phyloP scores from a whole-genome alignment of 2,113 vertebrate genomes.

The Pterocles gutturalis region DNA sequence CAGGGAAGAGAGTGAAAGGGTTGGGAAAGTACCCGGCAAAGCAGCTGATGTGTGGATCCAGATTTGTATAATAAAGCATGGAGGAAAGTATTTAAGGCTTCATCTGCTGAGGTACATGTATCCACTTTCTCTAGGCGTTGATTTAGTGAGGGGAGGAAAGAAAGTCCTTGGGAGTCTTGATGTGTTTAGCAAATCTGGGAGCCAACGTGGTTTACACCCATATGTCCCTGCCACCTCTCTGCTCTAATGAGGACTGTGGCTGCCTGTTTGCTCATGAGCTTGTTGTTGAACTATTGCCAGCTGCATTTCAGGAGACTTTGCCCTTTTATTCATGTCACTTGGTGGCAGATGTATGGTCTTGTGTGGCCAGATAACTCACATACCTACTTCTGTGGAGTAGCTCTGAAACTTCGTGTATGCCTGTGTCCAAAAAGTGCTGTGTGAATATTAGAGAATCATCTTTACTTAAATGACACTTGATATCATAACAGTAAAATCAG shows the following conservation, averaged over 20 bases:
- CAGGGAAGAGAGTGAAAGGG: not conserved
- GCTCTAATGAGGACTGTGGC: not conserved
- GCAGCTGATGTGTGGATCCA: not conserved
- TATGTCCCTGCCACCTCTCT: not conserved
- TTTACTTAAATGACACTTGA: not conserved
- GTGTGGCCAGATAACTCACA: not conserved
- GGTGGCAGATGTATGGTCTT: not conserved
- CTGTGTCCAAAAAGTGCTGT: not conserved
- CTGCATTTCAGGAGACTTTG: not conserved
- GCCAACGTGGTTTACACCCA: not conserved
- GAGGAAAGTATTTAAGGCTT: not conserved
- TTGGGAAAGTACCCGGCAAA: not conserved
- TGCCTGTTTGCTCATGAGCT: not conserved
- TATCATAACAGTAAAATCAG: not conserved
- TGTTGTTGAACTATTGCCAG: not conserved
- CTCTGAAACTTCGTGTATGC: not conserved
- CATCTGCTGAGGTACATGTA: not conserved
- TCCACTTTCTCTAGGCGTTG: not conserved
- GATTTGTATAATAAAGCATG: not conserved
- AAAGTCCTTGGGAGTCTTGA: not conserved
- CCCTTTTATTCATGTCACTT: not conserved
- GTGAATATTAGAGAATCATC: not conserved
- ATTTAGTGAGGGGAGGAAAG: not conserved
- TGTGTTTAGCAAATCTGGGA: not conserved
- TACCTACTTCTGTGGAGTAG: not conserved